Evolutionary conservation across 2,113 vertebrate species (phyloP).

Genomic region (Thymallus thymallus): DNA sequence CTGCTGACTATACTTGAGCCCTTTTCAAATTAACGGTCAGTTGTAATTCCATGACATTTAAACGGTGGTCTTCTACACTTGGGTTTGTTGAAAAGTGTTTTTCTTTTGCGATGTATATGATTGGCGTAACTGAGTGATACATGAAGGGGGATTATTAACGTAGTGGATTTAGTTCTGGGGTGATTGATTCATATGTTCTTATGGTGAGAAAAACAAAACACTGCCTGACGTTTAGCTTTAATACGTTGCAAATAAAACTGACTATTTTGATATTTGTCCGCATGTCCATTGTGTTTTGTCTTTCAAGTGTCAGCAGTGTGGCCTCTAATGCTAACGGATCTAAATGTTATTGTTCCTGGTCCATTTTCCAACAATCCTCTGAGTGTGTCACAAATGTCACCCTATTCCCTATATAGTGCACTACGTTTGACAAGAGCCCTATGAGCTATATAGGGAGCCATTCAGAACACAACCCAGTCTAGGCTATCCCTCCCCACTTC

Average conservation of each 20-base stretch:
- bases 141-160: conserved; percentile 44
- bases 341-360: background rate
- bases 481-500: conserved; percentile 15
- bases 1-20: too few species aligned
- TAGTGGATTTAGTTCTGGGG: conserved; percentile 60
- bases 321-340: background rate
- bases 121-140: conserved; percentile 11
- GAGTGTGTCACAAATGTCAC: too few species aligned
- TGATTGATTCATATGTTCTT: conserved; percentile 53
- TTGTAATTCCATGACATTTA: conserved; percentile 42
- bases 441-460: background rate
- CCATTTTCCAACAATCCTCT: background rate
- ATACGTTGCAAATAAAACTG: conserved; percentile 77
- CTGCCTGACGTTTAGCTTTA: conserved; percentile 80
- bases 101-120: conserved; percentile 21
- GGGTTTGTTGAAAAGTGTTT: conserved; percentile 66
- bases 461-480: conserved; percentile 1
- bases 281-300: conserved; percentile 14
- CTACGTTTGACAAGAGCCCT: too few species aligned
- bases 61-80: conserved; percentile 42
- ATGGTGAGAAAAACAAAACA: conserved; percentile 70
- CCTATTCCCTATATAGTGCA: too few species aligned
- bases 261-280: conserved; percentile 76
- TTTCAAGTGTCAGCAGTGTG: background rate
- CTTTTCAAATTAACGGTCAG: background rate